Conservation (phyloP, 2,113 vertebrate species). For the Gopherus flavomarginatus region DNA sequence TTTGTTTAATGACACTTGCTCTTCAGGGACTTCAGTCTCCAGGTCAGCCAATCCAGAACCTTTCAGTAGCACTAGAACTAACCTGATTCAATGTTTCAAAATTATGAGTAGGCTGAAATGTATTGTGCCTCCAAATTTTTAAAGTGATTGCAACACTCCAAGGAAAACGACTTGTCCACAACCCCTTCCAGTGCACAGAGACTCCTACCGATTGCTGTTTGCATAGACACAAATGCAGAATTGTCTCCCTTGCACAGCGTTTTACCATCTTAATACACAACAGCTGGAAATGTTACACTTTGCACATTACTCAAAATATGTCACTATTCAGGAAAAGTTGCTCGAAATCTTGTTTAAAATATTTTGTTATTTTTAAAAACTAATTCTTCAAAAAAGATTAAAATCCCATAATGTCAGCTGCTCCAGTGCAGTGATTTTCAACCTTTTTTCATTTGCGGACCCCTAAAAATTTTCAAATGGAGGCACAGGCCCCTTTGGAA, state of each 20-base stretch:
- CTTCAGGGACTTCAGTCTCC: background rate
- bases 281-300: rapidly evolving
- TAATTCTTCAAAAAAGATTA: background rate
- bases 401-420: background rate
- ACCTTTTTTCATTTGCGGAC: background rate
- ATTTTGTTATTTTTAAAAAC: background rate
- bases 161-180: background rate
- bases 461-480: background rate
- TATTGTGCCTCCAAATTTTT: background rate
- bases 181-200: background rate
- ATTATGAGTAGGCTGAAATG: background rate
- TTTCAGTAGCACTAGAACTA: background rate
- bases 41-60: background rate
- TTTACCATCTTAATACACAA: background rate
- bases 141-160: background rate
- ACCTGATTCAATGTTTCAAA: background rate
- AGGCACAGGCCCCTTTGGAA: background rate
- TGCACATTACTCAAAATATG: background rate
- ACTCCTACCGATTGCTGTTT: background rate
- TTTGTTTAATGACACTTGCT: too few species aligned
- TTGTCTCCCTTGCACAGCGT: background rate
- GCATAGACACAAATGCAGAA: background rate
- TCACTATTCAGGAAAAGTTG: background rate
- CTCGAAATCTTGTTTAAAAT: background rate
- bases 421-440: background rate